phyloP scores from a whole-genome alignment of 2,797 vertebrate species.

The Sebastes umbrosus region DNA sequence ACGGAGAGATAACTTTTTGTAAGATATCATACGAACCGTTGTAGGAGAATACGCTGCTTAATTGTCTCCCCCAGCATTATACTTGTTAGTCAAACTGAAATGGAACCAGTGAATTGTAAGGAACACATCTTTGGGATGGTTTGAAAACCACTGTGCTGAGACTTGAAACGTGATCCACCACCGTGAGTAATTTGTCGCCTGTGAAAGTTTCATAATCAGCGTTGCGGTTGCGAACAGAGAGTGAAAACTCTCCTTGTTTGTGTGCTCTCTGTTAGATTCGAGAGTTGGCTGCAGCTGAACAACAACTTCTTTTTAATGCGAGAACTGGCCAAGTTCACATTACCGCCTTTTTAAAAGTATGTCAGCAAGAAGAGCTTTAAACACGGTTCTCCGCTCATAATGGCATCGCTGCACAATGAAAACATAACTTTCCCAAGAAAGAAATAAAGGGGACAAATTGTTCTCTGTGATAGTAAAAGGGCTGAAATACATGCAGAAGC shows the following conservation, averaged over 20 bases:
- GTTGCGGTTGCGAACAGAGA: not conserved
- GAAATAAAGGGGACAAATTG: not conserved
- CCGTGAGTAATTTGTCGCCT: slow-evolving; percentile 11
- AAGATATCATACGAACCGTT: too few relatives aligned
- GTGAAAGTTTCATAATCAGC: slow-evolving; percentile 13
- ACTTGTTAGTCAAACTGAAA: not conserved
- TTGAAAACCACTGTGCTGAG: slow-evolving; percentile 11
- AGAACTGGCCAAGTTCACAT: slow-evolving; percentile 2
- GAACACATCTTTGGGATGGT: slow-evolving; percentile 2
- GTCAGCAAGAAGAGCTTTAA: not conserved
- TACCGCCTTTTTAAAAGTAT: not conserved
- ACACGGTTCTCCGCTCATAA: not conserved
- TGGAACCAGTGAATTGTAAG: not conserved
- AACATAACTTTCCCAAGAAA: not conserved
- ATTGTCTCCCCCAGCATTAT: not conserved
- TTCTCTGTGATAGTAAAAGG: not conserved
- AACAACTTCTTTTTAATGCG: not conserved
- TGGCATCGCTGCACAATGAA: not conserved
- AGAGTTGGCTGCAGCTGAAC: not conserved
- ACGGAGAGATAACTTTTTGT: too few relatives aligned
- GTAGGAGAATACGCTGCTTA: not conserved
- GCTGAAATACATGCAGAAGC: slow-evolving; percentile 1
- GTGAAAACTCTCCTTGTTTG: not conserved
- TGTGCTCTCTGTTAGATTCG: not conserved
- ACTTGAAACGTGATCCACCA: not conserved